phyloP scores from a whole-genome alignment of 2,888 invertebrate genomes.

The Scaptomyza cyrtandrae region DNA sequence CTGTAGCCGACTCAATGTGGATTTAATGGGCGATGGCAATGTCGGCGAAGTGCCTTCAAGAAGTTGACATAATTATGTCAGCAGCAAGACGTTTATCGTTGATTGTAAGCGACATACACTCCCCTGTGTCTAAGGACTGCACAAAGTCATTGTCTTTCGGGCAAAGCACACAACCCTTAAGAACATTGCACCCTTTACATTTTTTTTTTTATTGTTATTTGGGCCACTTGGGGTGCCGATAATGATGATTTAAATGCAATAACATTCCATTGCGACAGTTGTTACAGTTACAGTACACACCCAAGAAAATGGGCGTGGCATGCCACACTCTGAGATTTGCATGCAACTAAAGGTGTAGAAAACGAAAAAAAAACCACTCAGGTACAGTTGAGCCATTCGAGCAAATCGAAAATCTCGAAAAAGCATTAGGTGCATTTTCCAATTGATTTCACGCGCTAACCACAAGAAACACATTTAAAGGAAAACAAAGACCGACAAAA shows the following conservation, averaged over 20 bases:
- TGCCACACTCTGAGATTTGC: slow-evolving; percentile 42
- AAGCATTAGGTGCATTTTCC: slow-evolving; percentile 78
- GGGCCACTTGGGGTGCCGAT: slow-evolving; percentile 35
- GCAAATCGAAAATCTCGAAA: slow-evolving; percentile 36
- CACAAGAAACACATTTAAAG: slow-evolving; percentile 40
- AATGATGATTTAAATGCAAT: slow-evolving; percentile 36
- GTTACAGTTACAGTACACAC: background rate
- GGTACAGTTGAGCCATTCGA: slow-evolving; percentile 66
- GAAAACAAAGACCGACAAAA: slow-evolving; percentile 54
- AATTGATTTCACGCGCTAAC: slow-evolving; percentile 74
- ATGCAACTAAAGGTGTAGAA: slow-evolving; percentile 26
- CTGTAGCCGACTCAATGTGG: slow-evolving; percentile 27
- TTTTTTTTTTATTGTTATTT: background rate
- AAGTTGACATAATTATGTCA: slow-evolving; percentile 78
- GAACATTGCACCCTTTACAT: slow-evolving; percentile 29
- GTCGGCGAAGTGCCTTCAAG: slow-evolving; percentile 75
- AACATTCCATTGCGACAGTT: slow-evolving; percentile 45
- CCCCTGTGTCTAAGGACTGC: slow-evolving; percentile 21
- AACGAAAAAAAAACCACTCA: slow-evolving; percentile 18
- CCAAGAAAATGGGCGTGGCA: slow-evolving; percentile 63
- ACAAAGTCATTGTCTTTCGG: slow-evolving; percentile 39
- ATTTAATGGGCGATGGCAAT: slow-evolving; percentile 38
- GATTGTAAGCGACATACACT: slow-evolving; percentile 10
- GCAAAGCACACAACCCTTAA: slow-evolving; percentile 49
- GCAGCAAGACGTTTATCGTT: slow-evolving; percentile 49